Base-by-base conservation (phyloP, 2,113 vertebrate species). In the Chionis minor region DNA sequence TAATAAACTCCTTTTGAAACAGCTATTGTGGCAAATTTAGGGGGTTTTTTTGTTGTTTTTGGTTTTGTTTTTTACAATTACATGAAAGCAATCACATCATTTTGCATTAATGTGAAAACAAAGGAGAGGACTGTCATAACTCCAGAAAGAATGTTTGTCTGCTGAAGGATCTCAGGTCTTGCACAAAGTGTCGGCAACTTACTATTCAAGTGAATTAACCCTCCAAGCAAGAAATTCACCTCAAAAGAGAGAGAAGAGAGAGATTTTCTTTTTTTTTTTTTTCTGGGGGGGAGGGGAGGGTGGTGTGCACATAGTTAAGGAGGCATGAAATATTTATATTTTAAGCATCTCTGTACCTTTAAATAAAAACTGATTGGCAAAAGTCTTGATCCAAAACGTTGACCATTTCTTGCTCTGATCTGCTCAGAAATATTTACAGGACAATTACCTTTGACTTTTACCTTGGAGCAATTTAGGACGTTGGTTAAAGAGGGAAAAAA, bases 281-380 rank as follows among this genome's bases (percentile, higher is more conserved):
- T 51, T 12, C 9, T 12, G 49, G 49, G 3, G 13, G 10, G 18
- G 7, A 1, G 2, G 7, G 10, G 4, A 66, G 42, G 9, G 15
- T 4, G 38, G 38, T 40, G 10, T 23, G n/a, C 20, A 35, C 7
- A 14, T 2, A 2, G 67, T 38, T 66, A 55, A 55, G 32, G 16
- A 16, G 21, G 12, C 15, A 56, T 17, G 16, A 81, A 59, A 59
- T 33, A 59, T 3, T 59, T 55, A 59, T 4, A 42, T 70, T 17
- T 90, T 22, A 42, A 73, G 24, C n/a, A 69, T 38, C 15, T 5
- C 42, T 59, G 4, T 32, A 33, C 20, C 17, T 75, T 69, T 85
- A 74, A 81, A 66, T 22, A 82, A n/a, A 32, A 73, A 40, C 19
- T 54, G 19, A 62, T 40, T 20, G n/a, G 85, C 30, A 51, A 86